Evolutionary conservation across 2,797 vertebrate species (phyloP), one percentile per base, ranked within the genome.

Genomic region (Muraenolepis orangiensis): DNA sequence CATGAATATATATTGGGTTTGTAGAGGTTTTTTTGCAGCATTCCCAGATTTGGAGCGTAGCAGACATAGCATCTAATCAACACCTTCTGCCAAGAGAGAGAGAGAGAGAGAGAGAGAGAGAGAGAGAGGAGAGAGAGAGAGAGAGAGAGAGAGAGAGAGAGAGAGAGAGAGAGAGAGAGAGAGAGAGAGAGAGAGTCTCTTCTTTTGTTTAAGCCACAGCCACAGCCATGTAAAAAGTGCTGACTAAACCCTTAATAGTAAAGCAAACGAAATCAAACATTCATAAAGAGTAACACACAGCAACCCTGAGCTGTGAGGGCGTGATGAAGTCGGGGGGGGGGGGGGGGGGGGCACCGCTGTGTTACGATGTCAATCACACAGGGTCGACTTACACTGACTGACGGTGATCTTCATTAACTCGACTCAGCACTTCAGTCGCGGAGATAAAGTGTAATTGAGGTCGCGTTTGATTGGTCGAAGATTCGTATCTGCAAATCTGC

Each of bases 1-100:
- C 91, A 92, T 93, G 90, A 92, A 93, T 93, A 91, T 88, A 93
- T 92, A 93, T 93, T 93, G 92, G 83, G 90, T 91, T 92, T 84
- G 88, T 85, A 76, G 76, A 80, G 3, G 32, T 34, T 34, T 83
- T 78, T 20, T 23, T 61, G 71, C 82, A 86, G 82, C 82, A 87
- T 87, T 64, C 84, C 85, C 81, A 85, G 85, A 90, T 90, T 92
- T 89, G 88, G 88, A 90, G 90, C 90, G 90, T 87, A 90, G 81
- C 83, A 89, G 90, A 90, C 90, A 90, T 87, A 90, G 80, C 84
- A 89, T 90, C 87, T 88, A 90, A 92, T 93, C 89, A 92, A 91
- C 92, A 93, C 92, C 89, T 85, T 85, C 78, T 70, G 84, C 82
- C n/a, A n/a, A n/a, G n/a, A n/a, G n/a, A n/a, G n/a, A n/a, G n/a